A percentile compares a stretch with the other conserved stretches of the same genome.
phyloP scores from a whole-genome alignment of 1,140 invertebrate genomes.

The Sinella curviseta region DNA sequence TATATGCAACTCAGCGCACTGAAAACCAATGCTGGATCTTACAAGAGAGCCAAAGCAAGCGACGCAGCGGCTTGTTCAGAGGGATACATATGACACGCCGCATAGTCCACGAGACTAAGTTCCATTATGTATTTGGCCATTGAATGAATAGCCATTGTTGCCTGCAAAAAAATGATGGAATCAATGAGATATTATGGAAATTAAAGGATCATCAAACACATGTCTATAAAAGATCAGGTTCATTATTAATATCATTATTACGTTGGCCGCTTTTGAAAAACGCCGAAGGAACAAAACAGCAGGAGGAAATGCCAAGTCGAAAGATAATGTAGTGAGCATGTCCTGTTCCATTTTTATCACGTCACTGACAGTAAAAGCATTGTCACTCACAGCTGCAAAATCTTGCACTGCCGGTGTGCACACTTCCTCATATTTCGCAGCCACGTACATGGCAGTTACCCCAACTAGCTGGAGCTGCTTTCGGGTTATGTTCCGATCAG shows the following conservation, averaged over 20 bases:
- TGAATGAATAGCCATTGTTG: slow-evolving; percentile 71
- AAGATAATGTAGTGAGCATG: slow-evolving; percentile 74
- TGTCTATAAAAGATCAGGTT: no score
- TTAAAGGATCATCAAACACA: background rate
- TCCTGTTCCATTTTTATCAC: slow-evolving; percentile 81
- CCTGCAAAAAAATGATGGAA: slow-evolving; percentile 57
- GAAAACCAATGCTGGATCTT: slow-evolving; percentile 28
- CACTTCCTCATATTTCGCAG: slow-evolving; percentile 95
- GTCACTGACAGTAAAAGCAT: slow-evolving; percentile 77
- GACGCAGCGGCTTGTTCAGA: slow-evolving; percentile 77
- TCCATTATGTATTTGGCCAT: slow-evolving; percentile 93
- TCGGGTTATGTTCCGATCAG: slow-evolving; percentile 62
- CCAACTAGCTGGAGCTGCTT: slow-evolving; percentile 85
- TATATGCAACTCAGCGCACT: background rate
- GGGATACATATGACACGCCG: slow-evolving; percentile 75
- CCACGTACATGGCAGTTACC: slow-evolving; percentile 85
- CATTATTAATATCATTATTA: slow-evolving; percentile 51
- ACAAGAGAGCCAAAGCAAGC: slow-evolving; percentile 68
- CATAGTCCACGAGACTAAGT: slow-evolving; percentile 77
- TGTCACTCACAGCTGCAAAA: slow-evolving; percentile 90
- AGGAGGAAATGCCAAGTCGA: slow-evolving; percentile 78
- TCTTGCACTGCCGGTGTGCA: slow-evolving; percentile 83
- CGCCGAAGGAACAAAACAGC: slow-evolving; percentile 85
- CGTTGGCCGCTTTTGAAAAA: slow-evolving; percentile 72
- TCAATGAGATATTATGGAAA: no score